phyloP scores from a whole-genome alignment of 1,140 invertebrate genomes.

The Thaumetopoea pityocampa region DNA sequence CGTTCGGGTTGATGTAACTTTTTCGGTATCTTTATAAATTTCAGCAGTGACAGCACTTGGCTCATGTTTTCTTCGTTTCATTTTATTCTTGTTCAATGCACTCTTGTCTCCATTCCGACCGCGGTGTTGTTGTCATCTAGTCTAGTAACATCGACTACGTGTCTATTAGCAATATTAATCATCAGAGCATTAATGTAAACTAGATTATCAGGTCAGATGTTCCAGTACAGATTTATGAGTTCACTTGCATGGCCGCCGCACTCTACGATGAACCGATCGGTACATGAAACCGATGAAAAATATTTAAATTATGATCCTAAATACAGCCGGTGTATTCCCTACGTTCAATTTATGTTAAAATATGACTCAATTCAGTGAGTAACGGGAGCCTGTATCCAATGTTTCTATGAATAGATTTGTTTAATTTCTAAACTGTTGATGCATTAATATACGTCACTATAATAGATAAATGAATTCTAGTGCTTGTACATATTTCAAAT shows the following conservation, averaged over 20 bases:
- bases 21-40: slow-evolving; percentile 67
- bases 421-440: too few relatives aligned
- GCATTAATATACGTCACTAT: too few relatives aligned
- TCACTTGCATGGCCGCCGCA: slow-evolving; percentile 2
- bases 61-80: slow-evolving; percentile 69
- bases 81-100: slow-evolving; percentile 3
- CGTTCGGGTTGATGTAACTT: slow-evolving; percentile 42
- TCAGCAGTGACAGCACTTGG: slow-evolving; percentile 54
- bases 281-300: slow-evolving; percentile 15
- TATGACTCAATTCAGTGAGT: slow-evolving; percentile 10
- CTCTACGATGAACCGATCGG: slow-evolving; percentile 5
- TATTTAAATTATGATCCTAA: slow-evolving; percentile 15
- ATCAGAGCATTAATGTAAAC: slow-evolving; percentile 26
- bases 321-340: slow-evolving; percentile 11
- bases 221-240: slow-evolving; percentile 24
- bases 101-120: slow-evolving; percentile 17
- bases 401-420: slow-evolving; percentile 8
- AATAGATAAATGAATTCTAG: too few relatives aligned
- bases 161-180: slow-evolving; percentile 15
- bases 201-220: slow-evolving; percentile 29
- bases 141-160: slow-evolving; percentile 5
- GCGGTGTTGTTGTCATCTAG: slow-evolving; percentile 10
- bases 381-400: slow-evolving; percentile 3
- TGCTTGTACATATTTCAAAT: too few relatives aligned
- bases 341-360: slow-evolving; percentile 9